Conservation (phyloP, 2,797 vertebrate species). For the Acanthurus leucopareius region DNA sequence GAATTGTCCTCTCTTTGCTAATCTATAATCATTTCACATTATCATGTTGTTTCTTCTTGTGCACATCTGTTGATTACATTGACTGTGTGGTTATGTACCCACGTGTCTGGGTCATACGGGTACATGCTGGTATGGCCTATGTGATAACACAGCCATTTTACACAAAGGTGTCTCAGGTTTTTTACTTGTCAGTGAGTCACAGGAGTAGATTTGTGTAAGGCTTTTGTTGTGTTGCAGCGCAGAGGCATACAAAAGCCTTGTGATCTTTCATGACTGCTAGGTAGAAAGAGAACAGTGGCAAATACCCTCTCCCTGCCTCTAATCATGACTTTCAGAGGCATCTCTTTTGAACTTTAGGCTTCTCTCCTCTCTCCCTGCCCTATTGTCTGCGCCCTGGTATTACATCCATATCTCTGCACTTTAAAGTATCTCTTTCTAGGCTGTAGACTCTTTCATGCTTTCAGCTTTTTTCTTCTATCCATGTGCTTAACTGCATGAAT, state of each 20-base stretch:
- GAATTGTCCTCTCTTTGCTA: conserved; percentile 29
- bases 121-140: background rate
- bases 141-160: background rate
- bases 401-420: conserved; percentile 50
- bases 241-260: conserved; percentile 32
- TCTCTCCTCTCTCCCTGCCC: conserved; percentile 24
- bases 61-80: conserved; percentile 19
- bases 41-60: conserved; percentile 20
- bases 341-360: conserved; percentile 48
- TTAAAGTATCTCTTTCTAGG: conserved; percentile 46
- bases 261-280: conserved; percentile 40
- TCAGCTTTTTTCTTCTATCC: conserved; percentile 31
- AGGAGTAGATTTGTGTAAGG: conserved; percentile 30
- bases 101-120: background rate
- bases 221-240: conserved; percentile 24
- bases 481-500: conserved; percentile 34
- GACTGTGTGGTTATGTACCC: conserved; percentile 16
- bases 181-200: conserved; percentile 5
- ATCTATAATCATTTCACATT: conserved; percentile 47
- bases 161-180: background rate
- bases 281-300: conserved; percentile 35
- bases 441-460: conserved; percentile 29
- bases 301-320: conserved; percentile 50
- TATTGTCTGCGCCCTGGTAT: conserved; percentile 35
- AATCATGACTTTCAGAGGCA: conserved; percentile 54